Base-by-base conservation (phyloP, 2,113 vertebrate genomes). In the Podiceps cristatus region DNA sequence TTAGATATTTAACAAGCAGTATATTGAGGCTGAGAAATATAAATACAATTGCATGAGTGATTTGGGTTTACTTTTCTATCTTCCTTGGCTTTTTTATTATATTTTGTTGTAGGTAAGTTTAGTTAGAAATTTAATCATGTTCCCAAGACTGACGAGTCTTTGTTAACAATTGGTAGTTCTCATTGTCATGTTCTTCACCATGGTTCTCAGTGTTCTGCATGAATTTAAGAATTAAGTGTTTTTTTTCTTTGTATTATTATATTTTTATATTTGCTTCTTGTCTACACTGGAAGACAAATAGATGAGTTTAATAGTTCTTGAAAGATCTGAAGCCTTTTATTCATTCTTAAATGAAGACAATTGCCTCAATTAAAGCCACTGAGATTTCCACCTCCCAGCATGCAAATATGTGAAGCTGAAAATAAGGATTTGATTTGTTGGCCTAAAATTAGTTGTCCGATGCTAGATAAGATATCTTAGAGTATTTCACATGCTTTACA, bases 91-190 rank as follows among this genome's bases (percentile, higher is more conserved):
- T 86, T 75, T 91, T 66, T 45, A 22, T 31, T 63, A 16, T 24
- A 29, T 67, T 83, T 86, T 83, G 3, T 63, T 13, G 44, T 35
- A 29, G 6, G 4, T 13, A 59, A 59, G 8, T 28, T 86, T 50
- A 59, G 9, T 68, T 69, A 83, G 49, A 91, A 55, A 72, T 1
- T 45, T 53, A 79, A 55, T 22, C 24, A 71, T 5, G 5, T 79
- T 68, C 16, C 8, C 0, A 1, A 50, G 31, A 62, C 17, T 68
- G 42, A 33, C 0, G 2, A 67, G 22, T 62, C 14, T 73, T 64
- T 52, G 4, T 29, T 49, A 82, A 35, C 2, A 42, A 8, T 7
- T 52, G 25, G 3, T 7, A 49, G 16, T 83, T 89, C 31, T 31
- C 15, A 31, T 10, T 71, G 13, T 56, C 31, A 67, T 18, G 8